These are phyloP conservation scores for Syngnathus rostellatus DNA, from an alignment of 2,797 vertebrate species.

Conservation along the genomic window DNA sequence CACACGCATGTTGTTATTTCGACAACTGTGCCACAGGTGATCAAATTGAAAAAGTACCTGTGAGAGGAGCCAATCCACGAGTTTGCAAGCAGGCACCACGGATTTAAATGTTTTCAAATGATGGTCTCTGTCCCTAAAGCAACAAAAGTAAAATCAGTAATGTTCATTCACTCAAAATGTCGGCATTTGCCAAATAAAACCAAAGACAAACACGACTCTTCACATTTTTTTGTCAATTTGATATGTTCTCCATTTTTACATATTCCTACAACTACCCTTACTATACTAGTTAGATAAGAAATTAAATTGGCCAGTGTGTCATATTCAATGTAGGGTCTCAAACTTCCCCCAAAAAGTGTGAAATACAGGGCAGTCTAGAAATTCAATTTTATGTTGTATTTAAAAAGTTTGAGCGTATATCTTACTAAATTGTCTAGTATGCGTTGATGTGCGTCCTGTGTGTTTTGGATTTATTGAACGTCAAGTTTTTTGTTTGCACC, in stretches of 20 bases:
- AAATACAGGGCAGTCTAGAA: neutral
- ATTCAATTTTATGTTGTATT: neutral
- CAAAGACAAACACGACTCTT: neutral
- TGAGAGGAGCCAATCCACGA: constrained; percentile 91
- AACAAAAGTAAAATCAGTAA: constrained; percentile 9
- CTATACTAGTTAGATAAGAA: neutral
- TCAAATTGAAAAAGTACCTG: constrained; percentile 71
- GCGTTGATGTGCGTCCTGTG: constrained; percentile 33
- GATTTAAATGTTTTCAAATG: constrained; percentile 97
- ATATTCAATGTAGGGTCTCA: neutral
- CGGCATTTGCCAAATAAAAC: neutral
- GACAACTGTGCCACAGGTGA: no score
- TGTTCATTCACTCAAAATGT: neutral
- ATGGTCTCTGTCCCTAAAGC: constrained; percentile 84
- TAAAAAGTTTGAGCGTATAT: neutral
- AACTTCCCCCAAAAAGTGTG: neutral
- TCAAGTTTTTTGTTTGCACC: constrained; percentile 49
- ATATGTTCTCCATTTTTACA: neutral
- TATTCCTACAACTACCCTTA: neutral
- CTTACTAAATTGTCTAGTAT: neutral
- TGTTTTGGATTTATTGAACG: constrained; percentile 48
- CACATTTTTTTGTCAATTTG: neutral
- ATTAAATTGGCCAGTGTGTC: neutral
- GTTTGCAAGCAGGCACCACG: constrained; percentile 87
- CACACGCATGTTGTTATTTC: no score